These are phyloP conservation scores for Montipora capricornis DNA, from an alignment of 64 coral and sea anemone genomes.

Conservation along the genomic window DNA sequence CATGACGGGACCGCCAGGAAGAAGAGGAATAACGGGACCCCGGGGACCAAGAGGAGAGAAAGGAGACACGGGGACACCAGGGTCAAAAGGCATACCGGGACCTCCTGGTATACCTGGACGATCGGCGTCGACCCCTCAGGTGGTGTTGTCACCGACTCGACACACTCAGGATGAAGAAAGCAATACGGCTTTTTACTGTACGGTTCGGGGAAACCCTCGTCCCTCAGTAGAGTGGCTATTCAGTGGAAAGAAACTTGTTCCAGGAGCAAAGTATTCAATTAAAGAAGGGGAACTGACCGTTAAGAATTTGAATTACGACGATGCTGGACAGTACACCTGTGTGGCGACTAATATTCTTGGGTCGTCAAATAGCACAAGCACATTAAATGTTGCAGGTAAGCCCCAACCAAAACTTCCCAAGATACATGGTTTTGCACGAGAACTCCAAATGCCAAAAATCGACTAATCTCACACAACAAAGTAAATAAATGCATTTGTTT, in stretches of 20 bases:
- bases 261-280: slow-evolving; percentile 37
- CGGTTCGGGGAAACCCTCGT: slow-evolving; percentile 36
- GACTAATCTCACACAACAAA: too few species aligned
- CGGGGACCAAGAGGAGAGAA: not conserved
- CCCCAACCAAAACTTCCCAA: too few species aligned
- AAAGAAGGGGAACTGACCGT: slow-evolving; percentile 21
- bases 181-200: slow-evolving; percentile 43
- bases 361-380: not conserved
- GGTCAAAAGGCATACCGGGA: slow-evolving; percentile 47
- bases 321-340: slow-evolving; percentile 42
- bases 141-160: not conserved
- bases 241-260: not conserved
- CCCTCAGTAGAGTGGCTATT: slow-evolving; percentile 18
- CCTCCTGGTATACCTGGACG: slow-evolving; percentile 1
- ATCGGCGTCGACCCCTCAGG: slow-evolving; percentile 1
- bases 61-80: slow-evolving; percentile 1
- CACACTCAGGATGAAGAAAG: slow-evolving; percentile 20
- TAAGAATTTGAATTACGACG: slow-evolving; percentile 48
- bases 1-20: slow-evolving; percentile 32
- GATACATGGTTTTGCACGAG: too few species aligned
- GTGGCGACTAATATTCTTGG: slow-evolving; percentile 44
- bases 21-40: not conserved
- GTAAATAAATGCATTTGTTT: too few species aligned
- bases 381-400: slow-evolving; percentile 1
- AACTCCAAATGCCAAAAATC: too few species aligned